These are phyloP conservation scores for Carassius carassius DNA, from an alignment of 2,113 vertebrate species.

Conservation along the genomic window DNA sequence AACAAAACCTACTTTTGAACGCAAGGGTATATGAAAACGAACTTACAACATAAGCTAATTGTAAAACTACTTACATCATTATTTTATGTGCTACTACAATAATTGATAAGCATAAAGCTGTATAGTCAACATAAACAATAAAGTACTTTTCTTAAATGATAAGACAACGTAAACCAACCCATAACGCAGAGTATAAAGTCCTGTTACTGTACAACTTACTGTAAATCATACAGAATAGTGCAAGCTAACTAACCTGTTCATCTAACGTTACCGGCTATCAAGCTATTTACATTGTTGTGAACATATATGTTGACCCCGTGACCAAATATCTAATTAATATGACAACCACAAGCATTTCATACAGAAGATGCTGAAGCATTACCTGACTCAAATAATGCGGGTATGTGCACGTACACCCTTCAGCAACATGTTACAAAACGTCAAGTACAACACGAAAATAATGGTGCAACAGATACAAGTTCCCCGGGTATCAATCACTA, in stretches of 20 bases:
- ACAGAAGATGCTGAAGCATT: not conserved
- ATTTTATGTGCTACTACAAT: not conserved
- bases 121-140: not conserved
- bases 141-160: not conserved
- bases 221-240: not conserved
- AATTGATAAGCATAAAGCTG: not conserved
- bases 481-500: not conserved
- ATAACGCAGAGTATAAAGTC: not conserved
- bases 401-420: conserved; percentile 12
- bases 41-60: too few relatives aligned
- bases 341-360: not conserved
- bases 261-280: not conserved
- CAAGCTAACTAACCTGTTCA: not conserved
- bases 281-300: not conserved
- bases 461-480: not conserved
- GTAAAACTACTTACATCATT: too few relatives aligned
- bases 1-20: not conserved
- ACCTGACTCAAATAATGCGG: not conserved
- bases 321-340: not conserved
- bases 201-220: not conserved
- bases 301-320: not conserved
- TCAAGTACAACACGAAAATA: not conserved
- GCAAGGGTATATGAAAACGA: not conserved
- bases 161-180: not conserved
- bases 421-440: conserved; percentile 33